Evolutionary conservation across 2,888 invertebrate genomes (phyloP).

Genomic region (Drosophila paramelanica): DNA sequence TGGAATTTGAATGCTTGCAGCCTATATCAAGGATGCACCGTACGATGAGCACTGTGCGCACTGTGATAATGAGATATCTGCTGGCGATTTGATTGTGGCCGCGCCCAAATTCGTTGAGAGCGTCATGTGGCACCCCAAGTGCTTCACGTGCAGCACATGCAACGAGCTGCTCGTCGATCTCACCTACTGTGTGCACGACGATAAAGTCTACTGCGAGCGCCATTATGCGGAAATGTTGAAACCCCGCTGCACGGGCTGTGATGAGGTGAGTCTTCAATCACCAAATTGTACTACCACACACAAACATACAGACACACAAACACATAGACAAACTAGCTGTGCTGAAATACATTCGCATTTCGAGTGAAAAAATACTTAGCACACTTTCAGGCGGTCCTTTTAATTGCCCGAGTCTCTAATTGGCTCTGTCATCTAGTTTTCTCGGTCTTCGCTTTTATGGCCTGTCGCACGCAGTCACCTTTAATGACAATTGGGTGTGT

Average conservation of each 20-base stretch:
- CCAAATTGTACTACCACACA: slow-evolving; percentile 25
- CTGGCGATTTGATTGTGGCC: slow-evolving; percentile 93
- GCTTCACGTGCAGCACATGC: slow-evolving; percentile 95
- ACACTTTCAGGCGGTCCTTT: slow-evolving; percentile 53
- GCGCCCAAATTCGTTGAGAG: slow-evolving; percentile 92
- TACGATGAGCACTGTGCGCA: slow-evolving; percentile 90
- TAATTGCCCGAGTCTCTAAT: slow-evolving; percentile 39
- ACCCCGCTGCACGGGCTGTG: slow-evolving; percentile 98
- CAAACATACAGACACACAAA: slow-evolving; percentile 2
- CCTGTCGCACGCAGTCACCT: slow-evolving; percentile 65
- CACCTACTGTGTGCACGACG: slow-evolving; percentile 96
- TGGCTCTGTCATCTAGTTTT: slow-evolving; percentile 18
- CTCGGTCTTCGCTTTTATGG: slow-evolving; percentile 58
- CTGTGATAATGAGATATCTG: slow-evolving; percentile 92
- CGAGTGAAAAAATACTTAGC: slow-evolving; percentile 35
- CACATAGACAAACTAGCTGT: slow-evolving; percentile 11
- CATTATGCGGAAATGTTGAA: slow-evolving; percentile 98
- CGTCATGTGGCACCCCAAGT: slow-evolving; percentile 95
- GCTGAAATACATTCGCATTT: slow-evolving; percentile 17
- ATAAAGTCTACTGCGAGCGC: slow-evolving; percentile 94
- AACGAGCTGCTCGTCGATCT: slow-evolving; percentile 97
- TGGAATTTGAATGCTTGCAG: slow-evolving; percentile 74
- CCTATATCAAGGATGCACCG: slow-evolving; percentile 88
- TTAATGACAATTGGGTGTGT: slow-evolving; percentile 68
- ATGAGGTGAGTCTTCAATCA: slow-evolving; percentile 92